Evolutionary conservation across 2,797 vertebrate species (phyloP).

Genomic region (Sebastes miniatus): DNA sequence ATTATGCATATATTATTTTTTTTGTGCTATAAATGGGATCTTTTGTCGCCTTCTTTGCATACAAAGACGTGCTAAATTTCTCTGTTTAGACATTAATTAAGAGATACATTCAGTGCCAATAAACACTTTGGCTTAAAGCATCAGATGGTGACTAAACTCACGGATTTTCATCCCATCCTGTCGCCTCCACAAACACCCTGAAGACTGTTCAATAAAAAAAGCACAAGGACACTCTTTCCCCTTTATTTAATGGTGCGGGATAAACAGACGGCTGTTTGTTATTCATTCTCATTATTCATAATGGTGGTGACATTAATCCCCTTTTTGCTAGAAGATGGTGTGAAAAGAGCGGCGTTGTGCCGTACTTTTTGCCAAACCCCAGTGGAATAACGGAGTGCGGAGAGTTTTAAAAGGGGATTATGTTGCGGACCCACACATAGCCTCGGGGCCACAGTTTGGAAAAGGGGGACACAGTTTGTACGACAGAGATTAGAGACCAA

Average conservation of each 20-base stretch:
- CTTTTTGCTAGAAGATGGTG: slow-evolving; percentile 60
- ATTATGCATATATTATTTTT: not conserved
- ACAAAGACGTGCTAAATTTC: not conserved
- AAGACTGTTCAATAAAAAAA: slow-evolving; percentile 29
- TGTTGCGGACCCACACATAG: slow-evolving; percentile 63
- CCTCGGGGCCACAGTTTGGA: slow-evolving; percentile 76
- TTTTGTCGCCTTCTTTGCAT: not conserved
- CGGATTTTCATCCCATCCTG: slow-evolving; percentile 2
- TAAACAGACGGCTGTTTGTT: slow-evolving; percentile 71
- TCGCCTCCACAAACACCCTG: slow-evolving; percentile 23
- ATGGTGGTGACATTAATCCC: slow-evolving; percentile 68
- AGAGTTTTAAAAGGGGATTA: slow-evolving; percentile 76
- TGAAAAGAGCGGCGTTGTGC: slow-evolving; percentile 53
- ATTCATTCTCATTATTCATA: slow-evolving; percentile 75
- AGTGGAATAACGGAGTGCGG: slow-evolving; percentile 60
- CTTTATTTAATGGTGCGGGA: slow-evolving; percentile 49
- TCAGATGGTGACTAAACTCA: slow-evolving; percentile 16
- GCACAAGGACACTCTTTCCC: slow-evolving; percentile 49
- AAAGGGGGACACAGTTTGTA: slow-evolving; percentile 72
- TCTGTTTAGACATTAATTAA: not conserved
- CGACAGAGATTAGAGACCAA: slow-evolving; percentile 76
- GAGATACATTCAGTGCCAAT: not conserved
- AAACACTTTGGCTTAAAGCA: slow-evolving; percentile 1
- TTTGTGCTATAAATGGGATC: not conserved
- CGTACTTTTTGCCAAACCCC: slow-evolving; percentile 64